These are phyloP conservation scores for Promerops cafer DNA, from an alignment of 2,113 vertebrate genomes.

Conservation along the genomic window DNA sequence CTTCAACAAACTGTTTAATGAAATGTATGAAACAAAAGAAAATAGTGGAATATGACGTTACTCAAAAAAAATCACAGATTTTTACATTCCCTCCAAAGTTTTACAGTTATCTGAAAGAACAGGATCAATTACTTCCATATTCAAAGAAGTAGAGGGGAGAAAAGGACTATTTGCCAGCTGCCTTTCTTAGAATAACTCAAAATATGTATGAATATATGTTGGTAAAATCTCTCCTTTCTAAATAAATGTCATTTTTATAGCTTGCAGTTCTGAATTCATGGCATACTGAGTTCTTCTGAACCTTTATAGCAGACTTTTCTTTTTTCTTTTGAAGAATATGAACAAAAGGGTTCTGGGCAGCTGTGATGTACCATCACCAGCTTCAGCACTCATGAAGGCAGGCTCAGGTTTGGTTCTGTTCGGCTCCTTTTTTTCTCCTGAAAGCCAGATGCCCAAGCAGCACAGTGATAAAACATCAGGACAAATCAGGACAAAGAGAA, in stretches of 20 bases:
- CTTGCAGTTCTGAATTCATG: neutral
- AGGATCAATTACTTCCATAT: neutral
- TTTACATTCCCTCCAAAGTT: neutral
- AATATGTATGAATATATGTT: neutral
- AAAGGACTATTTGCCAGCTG: neutral
- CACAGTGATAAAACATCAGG: neutral
- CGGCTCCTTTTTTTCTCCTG: neutral
- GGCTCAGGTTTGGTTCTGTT: neutral
- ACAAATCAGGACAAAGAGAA: neutral
- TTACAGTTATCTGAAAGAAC: neutral
- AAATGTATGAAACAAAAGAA: neutral
- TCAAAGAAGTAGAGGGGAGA: neutral
- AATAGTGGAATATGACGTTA: neutral
- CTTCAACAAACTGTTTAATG: neutral
- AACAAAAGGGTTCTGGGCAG: neutral
- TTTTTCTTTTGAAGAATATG: neutral
- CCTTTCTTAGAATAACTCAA: neutral
- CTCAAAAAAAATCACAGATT: neutral
- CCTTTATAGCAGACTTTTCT: neutral
- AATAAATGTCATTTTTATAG: neutral
- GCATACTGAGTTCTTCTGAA: neutral
- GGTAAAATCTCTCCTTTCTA: neutral
- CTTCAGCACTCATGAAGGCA: neutral
- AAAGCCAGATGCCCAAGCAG: neutral
- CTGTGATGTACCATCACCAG: accelerated